Conservation (phyloP, 1,140 invertebrate species). For the Tetragnatha versicolor region DNA sequence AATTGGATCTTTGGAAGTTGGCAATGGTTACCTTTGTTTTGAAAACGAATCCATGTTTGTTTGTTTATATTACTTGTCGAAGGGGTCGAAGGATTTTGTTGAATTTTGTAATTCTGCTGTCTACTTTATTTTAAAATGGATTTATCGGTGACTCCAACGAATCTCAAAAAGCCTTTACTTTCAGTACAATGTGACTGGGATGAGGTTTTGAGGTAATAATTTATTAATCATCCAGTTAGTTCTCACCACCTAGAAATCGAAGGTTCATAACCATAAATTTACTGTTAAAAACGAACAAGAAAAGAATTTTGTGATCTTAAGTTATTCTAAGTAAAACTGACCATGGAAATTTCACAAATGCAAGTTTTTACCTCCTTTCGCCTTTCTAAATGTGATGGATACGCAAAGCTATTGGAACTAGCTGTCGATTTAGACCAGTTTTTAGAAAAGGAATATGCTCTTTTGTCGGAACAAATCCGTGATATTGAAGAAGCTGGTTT, state of each 20-base stretch:
- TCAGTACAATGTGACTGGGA: constrained; percentile 34
- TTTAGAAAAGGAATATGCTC: constrained; percentile 7
- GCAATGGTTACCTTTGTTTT: too few species aligned
- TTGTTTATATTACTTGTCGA: too few species aligned
- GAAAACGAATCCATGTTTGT: too few species aligned
- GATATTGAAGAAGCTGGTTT: constrained; percentile 5
- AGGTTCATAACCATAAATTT: too few species aligned
- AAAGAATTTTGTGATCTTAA: too few species aligned
- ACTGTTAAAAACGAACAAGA: too few species aligned
- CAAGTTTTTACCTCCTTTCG: too few species aligned
- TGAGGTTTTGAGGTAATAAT: constrained; percentile 33
- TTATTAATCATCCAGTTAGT: not conserved
- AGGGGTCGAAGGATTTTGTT: too few species aligned
- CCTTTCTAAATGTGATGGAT: too few species aligned
- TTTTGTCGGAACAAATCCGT: not conserved
- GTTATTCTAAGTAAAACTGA: too few species aligned
- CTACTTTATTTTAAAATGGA: constrained; percentile 30
- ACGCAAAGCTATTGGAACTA: not conserved
- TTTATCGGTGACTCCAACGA: constrained; percentile 6
- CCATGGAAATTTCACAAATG: too few species aligned
- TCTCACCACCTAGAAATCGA: not conserved
- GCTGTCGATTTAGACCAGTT: not conserved
- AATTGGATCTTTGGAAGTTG: too few species aligned
- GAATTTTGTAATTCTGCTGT: not conserved
- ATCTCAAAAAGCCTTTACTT: constrained; percentile 17